Evolutionary conservation across 2,888 invertebrate genomes (phyloP).

Genomic region (Bruchidius siliquastri): DNA sequence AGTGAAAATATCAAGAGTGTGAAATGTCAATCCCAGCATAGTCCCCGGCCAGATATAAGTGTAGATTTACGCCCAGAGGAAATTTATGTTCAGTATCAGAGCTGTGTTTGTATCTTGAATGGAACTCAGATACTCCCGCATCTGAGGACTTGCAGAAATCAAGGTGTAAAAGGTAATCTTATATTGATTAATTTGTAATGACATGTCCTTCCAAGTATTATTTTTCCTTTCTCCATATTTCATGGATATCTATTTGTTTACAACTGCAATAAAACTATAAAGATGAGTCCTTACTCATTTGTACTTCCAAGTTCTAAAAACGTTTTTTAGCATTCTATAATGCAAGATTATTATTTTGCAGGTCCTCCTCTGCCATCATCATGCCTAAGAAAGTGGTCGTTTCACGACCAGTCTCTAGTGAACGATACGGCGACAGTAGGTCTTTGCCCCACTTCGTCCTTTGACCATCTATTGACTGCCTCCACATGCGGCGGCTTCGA

Average conservation of each 20-base stretch:
- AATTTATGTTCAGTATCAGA: constrained; percentile 69
- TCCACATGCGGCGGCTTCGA: constrained; percentile 73
- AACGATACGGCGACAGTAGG: constrained; percentile 77
- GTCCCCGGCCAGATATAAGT: constrained; percentile 45
- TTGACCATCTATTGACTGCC: constrained; percentile 81
- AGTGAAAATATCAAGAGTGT: constrained; percentile 73
- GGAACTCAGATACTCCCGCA: constrained; percentile 77
- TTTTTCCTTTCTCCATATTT: too few species aligned
- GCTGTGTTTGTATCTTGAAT: constrained; percentile 66
- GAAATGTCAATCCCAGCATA: constrained; percentile 69
- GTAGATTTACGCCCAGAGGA: constrained; percentile 55
- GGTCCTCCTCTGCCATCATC: not conserved
- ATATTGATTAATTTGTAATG: too few species aligned
- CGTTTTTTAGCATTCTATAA: too few species aligned
- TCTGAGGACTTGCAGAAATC: constrained; percentile 70
- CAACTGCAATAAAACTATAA: too few species aligned
- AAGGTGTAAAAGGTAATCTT: constrained; percentile 68
- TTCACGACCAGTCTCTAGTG: constrained; percentile 67
- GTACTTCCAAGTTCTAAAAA: too few species aligned
- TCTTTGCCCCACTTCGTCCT: constrained; percentile 65
- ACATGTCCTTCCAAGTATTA: too few species aligned
- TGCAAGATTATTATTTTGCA: not conserved
- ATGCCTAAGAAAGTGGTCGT: constrained; percentile 79
- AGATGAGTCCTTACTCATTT: too few species aligned
- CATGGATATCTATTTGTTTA: too few species aligned